Conservation (phyloP, 2,113 vertebrate species). For the Pogona vitticeps region DNA sequence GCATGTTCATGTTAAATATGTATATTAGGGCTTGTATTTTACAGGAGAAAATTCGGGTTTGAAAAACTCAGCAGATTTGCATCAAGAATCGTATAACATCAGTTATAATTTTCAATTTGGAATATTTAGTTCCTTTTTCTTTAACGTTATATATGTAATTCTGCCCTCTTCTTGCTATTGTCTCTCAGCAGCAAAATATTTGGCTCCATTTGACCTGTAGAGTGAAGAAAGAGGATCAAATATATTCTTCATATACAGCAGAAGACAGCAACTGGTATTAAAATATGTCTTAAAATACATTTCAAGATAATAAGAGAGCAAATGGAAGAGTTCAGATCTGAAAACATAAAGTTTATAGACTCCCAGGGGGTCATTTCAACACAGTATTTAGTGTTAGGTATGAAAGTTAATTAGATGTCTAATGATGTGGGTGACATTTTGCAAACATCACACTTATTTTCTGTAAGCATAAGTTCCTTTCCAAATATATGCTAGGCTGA, state of each 20-base stretch:
- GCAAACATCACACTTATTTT: conserved; percentile 17
- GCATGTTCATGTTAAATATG: not conserved
- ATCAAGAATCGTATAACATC: not conserved
- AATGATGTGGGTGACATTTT: conserved; percentile 29
- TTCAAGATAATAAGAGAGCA: not conserved
- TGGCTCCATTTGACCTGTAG: not conserved
- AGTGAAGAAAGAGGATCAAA: not conserved
- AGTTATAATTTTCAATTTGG: accelerated
- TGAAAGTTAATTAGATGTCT: conserved; percentile 17
- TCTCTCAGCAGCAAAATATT: not conserved
- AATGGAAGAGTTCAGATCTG: not conserved
- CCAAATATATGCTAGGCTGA: conserved; percentile 27
- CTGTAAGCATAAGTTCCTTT: conserved; percentile 8
- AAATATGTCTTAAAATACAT: too few species aligned
- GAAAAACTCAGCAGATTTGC: not conserved
- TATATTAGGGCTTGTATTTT: too few species aligned
- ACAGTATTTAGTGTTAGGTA: not conserved
- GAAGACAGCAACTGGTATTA: not conserved
- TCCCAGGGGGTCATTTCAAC: conserved; percentile 4
- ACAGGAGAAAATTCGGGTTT: too few species aligned
- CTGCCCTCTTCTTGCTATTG: not conserved
- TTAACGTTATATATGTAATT: not conserved
- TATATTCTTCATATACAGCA: not conserved
- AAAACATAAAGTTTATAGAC: not conserved
- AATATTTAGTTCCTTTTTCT: conserved; percentile 8